Conservation (phyloP, 2,113 vertebrate species). For the Collichthys lucidus region DNA sequence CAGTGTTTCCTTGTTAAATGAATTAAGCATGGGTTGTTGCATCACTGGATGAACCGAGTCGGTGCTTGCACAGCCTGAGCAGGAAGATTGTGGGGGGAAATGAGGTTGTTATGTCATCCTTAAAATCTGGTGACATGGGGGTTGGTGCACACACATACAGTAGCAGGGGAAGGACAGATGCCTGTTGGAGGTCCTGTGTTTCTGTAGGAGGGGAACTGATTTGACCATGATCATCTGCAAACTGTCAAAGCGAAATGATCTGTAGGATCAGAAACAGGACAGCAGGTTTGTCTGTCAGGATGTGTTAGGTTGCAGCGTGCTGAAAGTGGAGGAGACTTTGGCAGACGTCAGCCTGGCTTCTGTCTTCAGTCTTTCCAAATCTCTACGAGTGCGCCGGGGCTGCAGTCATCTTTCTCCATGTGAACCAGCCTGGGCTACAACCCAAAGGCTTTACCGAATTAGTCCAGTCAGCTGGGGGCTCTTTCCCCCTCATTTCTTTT, state of each 20-base stretch:
- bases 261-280: constrained; percentile 11
- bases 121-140: constrained; percentile 14
- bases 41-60: constrained; percentile 4
- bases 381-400: constrained; percentile 19
- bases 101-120: background rate
- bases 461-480: constrained; percentile 50
- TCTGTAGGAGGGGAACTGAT: background rate
- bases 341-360: constrained; percentile 36
- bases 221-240: background rate
- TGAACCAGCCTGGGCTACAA: constrained; percentile 35
- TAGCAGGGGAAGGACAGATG: background rate
- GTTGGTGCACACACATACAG: background rate
- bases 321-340: constrained; percentile 36
- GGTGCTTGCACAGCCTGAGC: constrained; percentile 8
- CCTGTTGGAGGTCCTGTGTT: background rate
- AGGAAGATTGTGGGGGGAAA: background rate
- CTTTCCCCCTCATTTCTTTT: constrained; percentile 47
- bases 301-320: constrained; percentile 1
- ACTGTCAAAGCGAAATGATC: constrained; percentile 22
- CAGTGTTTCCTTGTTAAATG: background rate
- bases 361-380: constrained; percentile 30
- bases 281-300: constrained; percentile 25
- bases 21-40: background rate
- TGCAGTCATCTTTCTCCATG: constrained; percentile 32
- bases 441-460: constrained; percentile 47